These are phyloP conservation scores for Belgica antarctica DNA, from an alignment of 2,888 invertebrate species.

Conservation along the genomic window DNA sequence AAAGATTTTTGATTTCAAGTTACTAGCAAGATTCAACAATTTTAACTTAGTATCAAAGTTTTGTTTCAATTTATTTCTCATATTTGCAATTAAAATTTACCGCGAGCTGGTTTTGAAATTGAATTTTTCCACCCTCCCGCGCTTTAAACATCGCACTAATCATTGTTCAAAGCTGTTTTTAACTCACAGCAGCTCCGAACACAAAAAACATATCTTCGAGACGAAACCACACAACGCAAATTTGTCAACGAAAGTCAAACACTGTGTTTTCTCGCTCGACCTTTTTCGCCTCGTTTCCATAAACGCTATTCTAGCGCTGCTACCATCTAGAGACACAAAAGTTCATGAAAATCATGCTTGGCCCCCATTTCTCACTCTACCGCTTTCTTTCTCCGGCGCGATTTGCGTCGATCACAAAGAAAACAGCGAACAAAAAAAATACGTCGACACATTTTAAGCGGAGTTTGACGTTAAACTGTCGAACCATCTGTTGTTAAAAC, in stretches of 20 bases:
- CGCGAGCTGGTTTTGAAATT: background rate
- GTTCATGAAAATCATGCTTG: background rate
- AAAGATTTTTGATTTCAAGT: no score
- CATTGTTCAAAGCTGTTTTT: background rate
- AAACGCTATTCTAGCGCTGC: background rate
- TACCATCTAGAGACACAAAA: background rate
- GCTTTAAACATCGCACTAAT: background rate
- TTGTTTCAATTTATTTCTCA: background rate
- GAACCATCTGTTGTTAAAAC: conserved; percentile 39
- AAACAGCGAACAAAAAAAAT: conserved; percentile 9
- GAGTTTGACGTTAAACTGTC: background rate
- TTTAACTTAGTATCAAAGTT: background rate
- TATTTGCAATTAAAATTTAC: background rate
- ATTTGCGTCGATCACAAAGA: background rate
- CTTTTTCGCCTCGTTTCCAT: conserved; percentile 13
- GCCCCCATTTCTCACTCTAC: no score
- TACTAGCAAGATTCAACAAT: background rate
- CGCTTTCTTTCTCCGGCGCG: background rate
- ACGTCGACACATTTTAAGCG: background rate
- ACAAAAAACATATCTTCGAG: background rate
- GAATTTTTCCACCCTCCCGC: conserved; percentile 10
- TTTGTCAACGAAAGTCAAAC: conserved; percentile 19
- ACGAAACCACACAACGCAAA: conserved; percentile 14
- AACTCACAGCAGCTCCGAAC: background rate
- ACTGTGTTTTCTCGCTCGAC: conserved; percentile 12